Conservation (phyloP, 2,113 vertebrate genomes). For the Phalacrocorax brasilianus region DNA sequence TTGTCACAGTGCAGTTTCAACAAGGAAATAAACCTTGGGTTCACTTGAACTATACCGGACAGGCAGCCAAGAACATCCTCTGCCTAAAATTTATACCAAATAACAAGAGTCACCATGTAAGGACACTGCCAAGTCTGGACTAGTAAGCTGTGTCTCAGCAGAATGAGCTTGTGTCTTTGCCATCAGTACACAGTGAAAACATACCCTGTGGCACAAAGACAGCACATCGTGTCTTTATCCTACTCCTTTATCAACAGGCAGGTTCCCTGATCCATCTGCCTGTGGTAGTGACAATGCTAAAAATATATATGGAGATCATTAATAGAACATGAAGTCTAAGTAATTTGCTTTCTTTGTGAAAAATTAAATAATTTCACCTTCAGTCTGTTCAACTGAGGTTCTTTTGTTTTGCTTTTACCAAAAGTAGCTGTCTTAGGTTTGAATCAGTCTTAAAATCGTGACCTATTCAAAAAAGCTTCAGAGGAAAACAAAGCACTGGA, state of each 20-base stretch:
- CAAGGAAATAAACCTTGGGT: neutral
- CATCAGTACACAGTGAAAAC: neutral
- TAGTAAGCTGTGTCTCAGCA: neutral
- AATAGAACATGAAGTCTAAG: neutral
- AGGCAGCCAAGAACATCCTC: neutral
- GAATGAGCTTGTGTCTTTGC: neutral
- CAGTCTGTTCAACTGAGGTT: neutral
- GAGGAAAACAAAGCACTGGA: neutral
- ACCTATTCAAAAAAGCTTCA: neutral
- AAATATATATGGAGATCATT: neutral
- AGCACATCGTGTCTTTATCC: neutral
- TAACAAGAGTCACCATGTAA: neutral
- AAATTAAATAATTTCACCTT: neutral
- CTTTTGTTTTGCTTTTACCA: neutral
- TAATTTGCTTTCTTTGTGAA: neutral
- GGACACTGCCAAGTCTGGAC: neutral
- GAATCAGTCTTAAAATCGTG: neutral
- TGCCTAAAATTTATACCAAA: neutral
- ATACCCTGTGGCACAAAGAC: neutral
- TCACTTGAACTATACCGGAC: neutral
- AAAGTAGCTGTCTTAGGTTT: neutral
- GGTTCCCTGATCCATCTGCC: neutral
- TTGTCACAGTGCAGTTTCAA: neutral
- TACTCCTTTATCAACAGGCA: neutral
- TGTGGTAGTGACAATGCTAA: neutral